Percentiles rank a stretch among this genome's conserved stretches.
Conservation (phyloP, 2,888 invertebrate genomes). For the Philereme vetulata region DNA sequence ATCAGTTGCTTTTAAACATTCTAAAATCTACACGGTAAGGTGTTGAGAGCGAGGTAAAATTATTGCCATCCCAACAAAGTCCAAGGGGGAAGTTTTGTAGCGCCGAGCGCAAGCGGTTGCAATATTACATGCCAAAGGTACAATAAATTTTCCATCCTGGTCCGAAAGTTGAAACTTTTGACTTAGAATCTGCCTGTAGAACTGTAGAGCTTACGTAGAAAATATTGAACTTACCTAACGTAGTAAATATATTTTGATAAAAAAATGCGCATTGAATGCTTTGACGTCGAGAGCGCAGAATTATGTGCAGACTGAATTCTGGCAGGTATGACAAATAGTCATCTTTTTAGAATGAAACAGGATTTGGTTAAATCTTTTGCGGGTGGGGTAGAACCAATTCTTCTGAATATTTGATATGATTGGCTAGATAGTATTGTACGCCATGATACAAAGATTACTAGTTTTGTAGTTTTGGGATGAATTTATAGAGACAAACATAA, state of each 20-base stretch:
- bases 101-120: constrained; percentile 33
- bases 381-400: neutral
- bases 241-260: constrained; percentile 28
- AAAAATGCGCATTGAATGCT: constrained; percentile 23
- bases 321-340: no score
- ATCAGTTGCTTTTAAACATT: constrained; percentile 8
- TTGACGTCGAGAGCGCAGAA: constrained; percentile 10
- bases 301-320: neutral
- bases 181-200: constrained; percentile 16
- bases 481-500: neutral
- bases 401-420: constrained; percentile 21
- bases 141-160: constrained; percentile 38
- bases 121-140: constrained; percentile 40
- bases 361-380: no score
- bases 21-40: constrained; percentile 15
- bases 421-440: neutral
- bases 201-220: constrained; percentile 12
- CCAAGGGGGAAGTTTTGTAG: constrained; percentile 33
- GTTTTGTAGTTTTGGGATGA: neutral
- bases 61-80: constrained; percentile 25
- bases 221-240: constrained; percentile 16
- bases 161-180: constrained; percentile 32
- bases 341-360: no score
- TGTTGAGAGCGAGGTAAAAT: constrained; percentile 18
- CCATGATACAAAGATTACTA: neutral